A percentile compares a stretch with the other conserved stretches of the same genome.
phyloP scores from a whole-genome alignment of 2,113 vertebrate genomes.

The Taurulus bubalis region DNA sequence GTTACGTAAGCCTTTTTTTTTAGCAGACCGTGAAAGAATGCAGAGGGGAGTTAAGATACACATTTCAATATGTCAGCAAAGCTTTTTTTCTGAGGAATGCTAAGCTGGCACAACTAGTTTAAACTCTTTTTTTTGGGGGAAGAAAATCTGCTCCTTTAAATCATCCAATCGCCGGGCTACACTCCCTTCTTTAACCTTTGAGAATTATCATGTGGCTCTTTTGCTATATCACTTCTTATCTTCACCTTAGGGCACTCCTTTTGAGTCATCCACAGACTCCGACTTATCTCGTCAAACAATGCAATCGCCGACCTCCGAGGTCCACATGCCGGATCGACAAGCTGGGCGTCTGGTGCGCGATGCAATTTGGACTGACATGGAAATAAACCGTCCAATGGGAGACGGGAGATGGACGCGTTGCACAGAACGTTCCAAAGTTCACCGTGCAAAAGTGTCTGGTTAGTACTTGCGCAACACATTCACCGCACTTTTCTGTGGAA shows the following conservation, averaged over 20 bases:
- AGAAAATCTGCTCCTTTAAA: neutral
- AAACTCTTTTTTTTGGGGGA: too few relatives aligned
- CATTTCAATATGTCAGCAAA: constrained; percentile 54
- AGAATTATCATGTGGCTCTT: neutral
- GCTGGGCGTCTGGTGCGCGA: constrained; percentile 8
- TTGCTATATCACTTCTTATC: constrained; percentile 36
- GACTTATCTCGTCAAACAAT: constrained; percentile 12
- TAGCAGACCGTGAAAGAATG: constrained; percentile 66
- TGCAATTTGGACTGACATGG: neutral
- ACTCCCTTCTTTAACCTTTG: neutral
- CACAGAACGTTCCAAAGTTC: constrained; percentile 51
- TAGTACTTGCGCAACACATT: constrained; percentile 19
- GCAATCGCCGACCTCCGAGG: neutral
- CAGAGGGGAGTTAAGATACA: constrained; percentile 56
- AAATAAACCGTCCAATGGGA: neutral
- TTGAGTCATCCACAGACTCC: neutral
- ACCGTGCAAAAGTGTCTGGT: constrained; percentile 9
- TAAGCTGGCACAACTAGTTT: neutral
- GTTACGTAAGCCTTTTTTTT: constrained; percentile 52
- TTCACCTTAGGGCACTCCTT: constrained; percentile 13
- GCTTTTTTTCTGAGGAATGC: constrained; percentile 31
- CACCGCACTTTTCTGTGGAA: neutral
- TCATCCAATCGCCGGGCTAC: neutral
- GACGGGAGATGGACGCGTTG: constrained; percentile 1
- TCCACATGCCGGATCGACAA: neutral